Evolutionary conservation across 2,888 invertebrate genomes (phyloP), one percentile per base, ranked within the genome.

Genomic region (Xylocampa areola): DNA sequence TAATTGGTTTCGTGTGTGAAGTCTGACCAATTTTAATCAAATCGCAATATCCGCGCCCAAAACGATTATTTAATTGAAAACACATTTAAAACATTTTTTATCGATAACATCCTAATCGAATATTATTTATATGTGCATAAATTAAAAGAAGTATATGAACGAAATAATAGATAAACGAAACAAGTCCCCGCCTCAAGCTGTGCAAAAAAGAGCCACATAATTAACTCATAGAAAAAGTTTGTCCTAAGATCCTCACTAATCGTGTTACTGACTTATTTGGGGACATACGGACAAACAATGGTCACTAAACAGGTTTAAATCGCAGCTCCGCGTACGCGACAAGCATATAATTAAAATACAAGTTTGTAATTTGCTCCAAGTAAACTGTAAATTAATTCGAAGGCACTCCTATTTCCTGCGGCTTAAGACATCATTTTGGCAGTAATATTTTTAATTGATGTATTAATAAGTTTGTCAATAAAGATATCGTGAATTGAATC

Each of bases 261-360:
- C 81, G 79, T 61, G 73, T 70, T 63, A 61, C 70, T 44, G 57
- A 66, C 73, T 58, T 77, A 86, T 86, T 88, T 84, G 85, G 82
- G 79, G 80, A 80, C 84, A 81, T 32, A 61, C 70, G 51, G 36
- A 74, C 79, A 82, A 77, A 85, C 88, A 88, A 89, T 88, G 81
- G 83, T 74, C 81, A 82, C 82, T 89, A 90, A 88, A 88, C 91
- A 87, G 87, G 89, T 91, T 91, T 88, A 88, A 91, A 90, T 87
- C 90, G 88, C 83, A 79, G 80, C 77, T 80, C 76, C 78, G 78
- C 67, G 82, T 76, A 90, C 91, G 89, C 85, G 91, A 89, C 88
- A 71, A 80, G 91, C 85, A 91, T 91, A 81, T 86, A 84, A 89
- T 86, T 88, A 88, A 74, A 76, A 73, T 48, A 63, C 81, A 72